Evolutionary conservation across 2,888 invertebrate species (phyloP), one percentile per base, ranked within the genome.

Genomic region (Eupeodes luniger): DNA sequence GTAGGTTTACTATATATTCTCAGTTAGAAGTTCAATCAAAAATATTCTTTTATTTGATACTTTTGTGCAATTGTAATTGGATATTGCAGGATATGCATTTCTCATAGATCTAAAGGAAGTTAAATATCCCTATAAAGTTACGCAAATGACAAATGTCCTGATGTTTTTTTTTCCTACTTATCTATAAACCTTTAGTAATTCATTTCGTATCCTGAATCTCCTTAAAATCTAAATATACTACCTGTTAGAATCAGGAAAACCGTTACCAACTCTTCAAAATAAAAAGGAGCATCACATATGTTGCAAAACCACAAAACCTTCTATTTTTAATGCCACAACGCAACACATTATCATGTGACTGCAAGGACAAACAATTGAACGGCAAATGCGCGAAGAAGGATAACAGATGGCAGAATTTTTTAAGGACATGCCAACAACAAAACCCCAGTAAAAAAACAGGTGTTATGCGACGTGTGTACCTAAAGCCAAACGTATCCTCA

Each of bases 221-320:
- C 36, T 40, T 40, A 16, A 55, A 12, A 47, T 27, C 27, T 40
- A 34, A 12, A 5, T 1, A n/a, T 16, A n/a, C 53, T 69, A 69
- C 69, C 69, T 69, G 69, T 53, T 16, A 16, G 14, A 49, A 49
- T 49, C 27, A 49, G 9, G 5, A 40, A 36, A 70, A 27, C 57
- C 57, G 40, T 70, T 57, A 70, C 12, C 4, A 1, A 67, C 14
- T 7, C 57, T 47, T 51, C 36, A 10, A 66, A 49, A 40, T 19
- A 36, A 57, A 66, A 72, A 27, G 16, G 19, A 16, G 76, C 57
- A 78, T 14, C 76, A 57, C 88, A 88, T 78, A 81, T 88, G 88
- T 88, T 88, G 81, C 81, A 49, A 81, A 84, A 81, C 88, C 85
- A 70, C 88, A 85, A 80, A 53, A 69, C 36, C 55, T 57, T 64